Percentiles rank a stretch among this genome's conserved stretches.
phyloP scores from a whole-genome alignment of 2,888 invertebrate species.

The Campoplex capitator region DNA sequence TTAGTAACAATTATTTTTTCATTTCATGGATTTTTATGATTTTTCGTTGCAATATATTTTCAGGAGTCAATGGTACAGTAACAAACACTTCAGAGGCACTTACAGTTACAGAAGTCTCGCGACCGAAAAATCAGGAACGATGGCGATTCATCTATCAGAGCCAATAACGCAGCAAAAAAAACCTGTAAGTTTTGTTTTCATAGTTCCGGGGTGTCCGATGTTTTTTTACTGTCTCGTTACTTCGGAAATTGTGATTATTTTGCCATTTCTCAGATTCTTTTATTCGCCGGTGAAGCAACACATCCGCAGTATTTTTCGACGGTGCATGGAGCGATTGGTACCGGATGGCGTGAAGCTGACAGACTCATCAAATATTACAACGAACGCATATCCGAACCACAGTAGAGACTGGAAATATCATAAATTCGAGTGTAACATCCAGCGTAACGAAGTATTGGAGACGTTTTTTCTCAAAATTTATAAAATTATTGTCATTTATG shows the following conservation, averaged over 20 bases:
- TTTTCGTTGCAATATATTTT: conserved; percentile 54
- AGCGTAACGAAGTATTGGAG: neutral
- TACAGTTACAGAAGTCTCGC: conserved; percentile 88
- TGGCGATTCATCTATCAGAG: conserved; percentile 85
- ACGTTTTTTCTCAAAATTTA: neutral
- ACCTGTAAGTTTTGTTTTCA: conserved; percentile 73
- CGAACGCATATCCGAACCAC: conserved; percentile 15
- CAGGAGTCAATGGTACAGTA: conserved; percentile 90
- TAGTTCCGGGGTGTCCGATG: no score
- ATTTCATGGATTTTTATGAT: neutral
- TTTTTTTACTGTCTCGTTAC: no score
- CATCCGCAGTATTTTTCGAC: conserved; percentile 87
- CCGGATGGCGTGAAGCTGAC: conserved; percentile 90
- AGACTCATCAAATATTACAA: conserved; percentile 82
- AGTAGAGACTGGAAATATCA: neutral
- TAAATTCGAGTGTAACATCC: neutral
- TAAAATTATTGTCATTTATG: neutral
- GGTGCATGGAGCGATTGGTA: conserved; percentile 90
- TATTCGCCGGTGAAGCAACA: conserved; percentile 89
- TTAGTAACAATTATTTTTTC: neutral
- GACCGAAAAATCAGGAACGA: conserved; percentile 85
- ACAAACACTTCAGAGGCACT: conserved; percentile 90
- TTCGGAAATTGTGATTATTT: neutral
- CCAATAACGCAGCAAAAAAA: conserved; percentile 84
- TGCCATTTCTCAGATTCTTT: conserved; percentile 84